phyloP scores from a whole-genome alignment of 2,797 vertebrate species.

The Anguilla anguilla region DNA sequence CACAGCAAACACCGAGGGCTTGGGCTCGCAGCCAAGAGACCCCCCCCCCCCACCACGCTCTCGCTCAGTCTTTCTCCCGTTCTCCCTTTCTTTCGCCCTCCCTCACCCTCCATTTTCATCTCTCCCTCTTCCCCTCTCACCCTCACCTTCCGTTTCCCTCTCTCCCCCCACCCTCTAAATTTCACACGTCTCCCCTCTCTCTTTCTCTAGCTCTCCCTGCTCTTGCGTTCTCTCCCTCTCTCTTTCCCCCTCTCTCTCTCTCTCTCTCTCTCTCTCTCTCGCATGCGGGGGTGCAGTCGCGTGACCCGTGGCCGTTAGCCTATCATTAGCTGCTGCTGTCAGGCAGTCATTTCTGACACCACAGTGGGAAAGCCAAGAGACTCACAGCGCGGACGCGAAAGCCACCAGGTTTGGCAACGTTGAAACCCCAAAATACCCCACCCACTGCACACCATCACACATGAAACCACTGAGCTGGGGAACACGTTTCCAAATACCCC shows the following conservation, averaged over 20 bases:
- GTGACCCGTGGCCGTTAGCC: slow-evolving; percentile 11
- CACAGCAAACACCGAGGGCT: not conserved
- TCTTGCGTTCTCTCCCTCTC: not conserved
- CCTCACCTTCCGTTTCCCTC: not conserved
- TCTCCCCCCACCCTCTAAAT: not conserved
- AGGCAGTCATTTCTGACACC: slow-evolving; percentile 40
- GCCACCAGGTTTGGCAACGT: not conserved
- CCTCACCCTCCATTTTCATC: not conserved
- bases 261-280: not conserved
- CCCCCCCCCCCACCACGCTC: not conserved
- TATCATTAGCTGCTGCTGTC: slow-evolving; percentile 42
- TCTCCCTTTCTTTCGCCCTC: not conserved
- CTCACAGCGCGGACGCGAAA: not conserved
- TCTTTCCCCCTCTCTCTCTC: too few relatives aligned
- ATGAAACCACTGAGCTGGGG: not conserved
- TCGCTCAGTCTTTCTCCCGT: not conserved
- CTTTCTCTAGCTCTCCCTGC: not conserved
- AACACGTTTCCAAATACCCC: not conserved
- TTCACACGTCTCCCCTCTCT: not conserved
- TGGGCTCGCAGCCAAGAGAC: slow-evolving; percentile 1
- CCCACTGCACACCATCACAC: not conserved
- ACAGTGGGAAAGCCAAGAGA: not conserved
- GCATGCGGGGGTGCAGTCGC: not conserved
- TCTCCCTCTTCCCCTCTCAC: not conserved
- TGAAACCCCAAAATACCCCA: not conserved